phyloP scores from a whole-genome alignment of 2,113 vertebrate genomes.

The Lophius piscatorius region DNA sequence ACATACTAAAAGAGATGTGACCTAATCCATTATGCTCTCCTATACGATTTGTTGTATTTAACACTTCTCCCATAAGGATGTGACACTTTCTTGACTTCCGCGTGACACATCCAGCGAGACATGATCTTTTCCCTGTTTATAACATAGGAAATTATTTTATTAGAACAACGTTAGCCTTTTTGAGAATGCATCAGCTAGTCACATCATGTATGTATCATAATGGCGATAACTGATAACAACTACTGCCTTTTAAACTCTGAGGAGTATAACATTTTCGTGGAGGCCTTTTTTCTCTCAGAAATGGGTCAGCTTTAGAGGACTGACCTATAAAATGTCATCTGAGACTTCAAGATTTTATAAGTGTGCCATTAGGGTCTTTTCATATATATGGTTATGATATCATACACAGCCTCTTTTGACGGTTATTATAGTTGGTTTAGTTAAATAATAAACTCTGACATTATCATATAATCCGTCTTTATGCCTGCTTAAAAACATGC shows the following conservation, averaged over 20 bases:
- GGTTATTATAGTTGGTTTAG: not conserved
- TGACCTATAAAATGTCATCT: not conserved
- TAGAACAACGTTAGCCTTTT: not conserved
- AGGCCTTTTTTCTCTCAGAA: no score
- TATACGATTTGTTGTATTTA: conserved; percentile 32
- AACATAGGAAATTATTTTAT: conserved; percentile 9
- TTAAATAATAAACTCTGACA: conserved; percentile 2
- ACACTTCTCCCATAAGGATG: conserved; percentile 15
- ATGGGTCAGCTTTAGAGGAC: no score
- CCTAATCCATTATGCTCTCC: conserved; percentile 11
- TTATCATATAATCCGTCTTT: conserved; percentile 2
- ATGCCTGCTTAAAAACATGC: not conserved
- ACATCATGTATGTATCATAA: conserved; percentile 1
- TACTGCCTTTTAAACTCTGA: conserved; percentile 9
- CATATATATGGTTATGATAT: not conserved
- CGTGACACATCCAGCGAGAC: conserved; percentile 30
- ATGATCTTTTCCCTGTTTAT: conserved; percentile 12
- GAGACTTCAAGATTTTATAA: not conserved
- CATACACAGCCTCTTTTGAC: not conserved
- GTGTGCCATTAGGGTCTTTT: not conserved
- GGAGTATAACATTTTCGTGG: no score
- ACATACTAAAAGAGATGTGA: conserved; percentile 39
- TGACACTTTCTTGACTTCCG: conserved; percentile 26
- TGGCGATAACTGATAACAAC: not conserved
- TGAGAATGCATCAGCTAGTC: not conserved